Evolutionary conservation across 2,797 vertebrate species (phyloP).

Genomic region (Pterois miles): DNA sequence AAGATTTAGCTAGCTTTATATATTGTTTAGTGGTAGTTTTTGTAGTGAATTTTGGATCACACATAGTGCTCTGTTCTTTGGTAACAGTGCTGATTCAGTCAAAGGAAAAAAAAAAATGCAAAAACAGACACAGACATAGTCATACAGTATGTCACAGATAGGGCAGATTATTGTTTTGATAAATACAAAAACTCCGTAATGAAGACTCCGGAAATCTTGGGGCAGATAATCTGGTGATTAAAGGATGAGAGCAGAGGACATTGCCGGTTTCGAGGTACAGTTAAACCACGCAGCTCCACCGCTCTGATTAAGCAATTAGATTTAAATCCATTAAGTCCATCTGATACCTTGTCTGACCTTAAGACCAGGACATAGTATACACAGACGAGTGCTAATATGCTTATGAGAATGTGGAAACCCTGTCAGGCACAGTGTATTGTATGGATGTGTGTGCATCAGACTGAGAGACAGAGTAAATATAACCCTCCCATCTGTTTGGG

Average conservation of each 20-base stretch:
- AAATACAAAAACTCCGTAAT: conserved; percentile 8
- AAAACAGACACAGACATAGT: not conserved
- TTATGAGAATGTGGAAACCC: not conserved
- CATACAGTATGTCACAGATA: not conserved
- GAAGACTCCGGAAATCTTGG: conserved; percentile 40
- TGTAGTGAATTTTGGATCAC: not conserved
- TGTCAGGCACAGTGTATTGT: not conserved
- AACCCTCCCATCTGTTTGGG: conserved; percentile 64
- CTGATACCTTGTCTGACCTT: conserved; percentile 21
- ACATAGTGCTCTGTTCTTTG: not conserved
- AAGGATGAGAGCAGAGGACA: conserved; percentile 34
- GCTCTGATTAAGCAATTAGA: conserved; percentile 57
- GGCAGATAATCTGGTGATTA: conserved; percentile 61
- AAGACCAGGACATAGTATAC: not conserved
- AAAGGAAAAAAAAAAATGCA: not conserved
- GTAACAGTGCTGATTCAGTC: not conserved
- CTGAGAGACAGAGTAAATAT: conserved; percentile 54
- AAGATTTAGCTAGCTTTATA: not conserved
- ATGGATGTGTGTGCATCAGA: conserved; percentile 32
- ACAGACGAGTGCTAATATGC: not conserved
- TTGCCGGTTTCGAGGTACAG: conserved; percentile 11
- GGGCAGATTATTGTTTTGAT: not conserved
- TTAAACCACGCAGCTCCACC: conserved; percentile 18
- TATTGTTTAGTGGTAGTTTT: not conserved
- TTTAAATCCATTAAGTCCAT: conserved; percentile 56